These are phyloP conservation scores for Peucedramus taeniatus DNA, from an alignment of 2,113 vertebrate species.

Conservation along the genomic window DNA sequence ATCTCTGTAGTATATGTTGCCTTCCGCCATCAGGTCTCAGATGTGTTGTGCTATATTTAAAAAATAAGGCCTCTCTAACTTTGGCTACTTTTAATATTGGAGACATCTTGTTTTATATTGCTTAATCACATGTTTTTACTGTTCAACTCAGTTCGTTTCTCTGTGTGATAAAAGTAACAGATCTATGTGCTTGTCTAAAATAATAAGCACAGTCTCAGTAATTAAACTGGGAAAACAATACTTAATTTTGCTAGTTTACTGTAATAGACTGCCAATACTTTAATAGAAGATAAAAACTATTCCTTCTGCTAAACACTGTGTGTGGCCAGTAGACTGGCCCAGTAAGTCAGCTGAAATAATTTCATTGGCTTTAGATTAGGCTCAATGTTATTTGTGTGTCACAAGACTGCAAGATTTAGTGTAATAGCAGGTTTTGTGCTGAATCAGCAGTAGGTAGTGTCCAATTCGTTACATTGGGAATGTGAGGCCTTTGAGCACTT, in stretches of 20 bases:
- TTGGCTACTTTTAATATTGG: background rate
- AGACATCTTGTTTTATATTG: background rate
- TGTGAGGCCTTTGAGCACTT: background rate
- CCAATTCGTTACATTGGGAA: background rate
- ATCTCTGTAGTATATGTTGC: background rate
- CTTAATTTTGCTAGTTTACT: background rate
- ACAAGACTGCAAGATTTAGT: background rate
- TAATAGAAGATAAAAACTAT: background rate
- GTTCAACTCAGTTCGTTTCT: background rate
- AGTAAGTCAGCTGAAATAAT: background rate
- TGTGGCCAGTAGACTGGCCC: background rate
- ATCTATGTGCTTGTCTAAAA: background rate
- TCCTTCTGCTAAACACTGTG: background rate
- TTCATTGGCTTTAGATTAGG: background rate
- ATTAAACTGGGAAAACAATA: background rate
- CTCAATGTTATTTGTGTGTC: background rate
- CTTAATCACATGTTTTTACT: background rate
- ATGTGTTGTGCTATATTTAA: background rate
- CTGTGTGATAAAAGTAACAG: background rate
- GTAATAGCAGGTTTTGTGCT: background rate
- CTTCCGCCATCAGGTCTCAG: background rate
- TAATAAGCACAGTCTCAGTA: background rate
- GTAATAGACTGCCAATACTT: background rate
- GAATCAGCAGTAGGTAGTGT: background rate
- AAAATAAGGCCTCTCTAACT: background rate